Evolutionary conservation across 1,140 invertebrate species (phyloP), one percentile per base, ranked within the genome.

Genomic region (Aradophagus sp.): DNA sequence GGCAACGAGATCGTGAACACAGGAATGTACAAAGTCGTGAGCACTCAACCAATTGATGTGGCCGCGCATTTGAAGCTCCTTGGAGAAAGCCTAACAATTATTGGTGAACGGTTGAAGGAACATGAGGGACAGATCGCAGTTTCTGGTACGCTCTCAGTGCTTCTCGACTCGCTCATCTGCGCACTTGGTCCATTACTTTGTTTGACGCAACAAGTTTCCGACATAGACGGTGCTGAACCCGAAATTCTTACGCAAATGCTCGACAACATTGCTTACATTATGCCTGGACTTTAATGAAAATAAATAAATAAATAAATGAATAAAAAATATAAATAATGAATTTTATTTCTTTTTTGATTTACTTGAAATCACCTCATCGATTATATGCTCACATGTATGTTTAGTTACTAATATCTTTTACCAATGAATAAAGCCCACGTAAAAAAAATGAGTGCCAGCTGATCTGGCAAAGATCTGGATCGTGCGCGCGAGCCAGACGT

Each of bases 221-320:
- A 93, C 73, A 86, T 89, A 16, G 88, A 93, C 73, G 93, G 91
- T 31, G 93, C 90, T 68, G 89, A 90, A 26, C 86, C 88, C 44
- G 89, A 91, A 45, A 89, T 90, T 13, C 86, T 96, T 16, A 88
- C 89, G 2, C 89, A 91, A 65, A 95, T 94, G 16, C 87, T 99
- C 17, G 95, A 98, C 82, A 97, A 97, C 83, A 95, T 98, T 62
- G 96, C 96, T 0, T 98, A 97, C 80, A 95, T 98, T 66, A 98
- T 98, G 96, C 97, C 96, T 12, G 96, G 96, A 66, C 87, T 98
- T 16, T 97, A 90, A 89, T 73, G n/a, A 29, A 29, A 2, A 11
- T 23, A 15, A 12, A 5, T 23, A 5, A 5, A 23, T 23, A 23
- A 23, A 23, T n/a, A n/a, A n/a, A n/a, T n/a, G n/a, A n/a, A n/a